phyloP scores from a whole-genome alignment of 1,140 invertebrate species.

The Chlorops oryzae region DNA sequence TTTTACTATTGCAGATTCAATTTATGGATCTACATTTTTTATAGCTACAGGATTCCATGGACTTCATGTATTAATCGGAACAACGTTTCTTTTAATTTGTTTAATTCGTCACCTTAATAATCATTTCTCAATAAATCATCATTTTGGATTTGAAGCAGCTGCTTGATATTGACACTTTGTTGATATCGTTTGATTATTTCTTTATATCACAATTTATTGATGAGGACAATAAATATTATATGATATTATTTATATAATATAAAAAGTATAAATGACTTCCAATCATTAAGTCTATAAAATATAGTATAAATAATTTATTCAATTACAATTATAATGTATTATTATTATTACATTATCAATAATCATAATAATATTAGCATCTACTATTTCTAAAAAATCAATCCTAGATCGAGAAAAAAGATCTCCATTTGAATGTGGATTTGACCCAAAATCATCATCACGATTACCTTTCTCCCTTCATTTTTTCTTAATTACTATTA shows the following conservation, averaged over 20 bases:
- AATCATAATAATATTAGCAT: slow-evolving; percentile 50
- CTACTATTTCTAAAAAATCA: slow-evolving; percentile 53
- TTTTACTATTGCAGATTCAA: slow-evolving; percentile 57
- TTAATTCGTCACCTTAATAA: slow-evolving; percentile 50
- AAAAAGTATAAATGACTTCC: slow-evolving; percentile 62
- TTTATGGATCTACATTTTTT: slow-evolving; percentile 64
- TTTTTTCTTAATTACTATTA: slow-evolving; percentile 58
- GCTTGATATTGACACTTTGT: slow-evolving; percentile 72
- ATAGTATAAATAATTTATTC: slow-evolving; percentile 51
- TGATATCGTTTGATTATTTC: slow-evolving; percentile 66
- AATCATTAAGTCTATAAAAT: slow-evolving; percentile 60
- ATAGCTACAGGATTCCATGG: slow-evolving; percentile 68
- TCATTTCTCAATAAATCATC: slow-evolving; percentile 57
- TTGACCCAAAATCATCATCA: slow-evolving; percentile 52
- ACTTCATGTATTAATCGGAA: slow-evolving; percentile 64
- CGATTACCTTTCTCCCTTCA: slow-evolving; percentile 55
- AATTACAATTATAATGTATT: slow-evolving; percentile 43
- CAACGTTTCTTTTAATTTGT: slow-evolving; percentile 56
- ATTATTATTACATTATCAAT: slow-evolving; percentile 44
- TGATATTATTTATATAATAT: slow-evolving; percentile 59
- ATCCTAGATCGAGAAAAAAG: slow-evolving; percentile 54
- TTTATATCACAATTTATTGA: slow-evolving; percentile 63
- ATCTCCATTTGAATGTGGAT: slow-evolving; percentile 59
- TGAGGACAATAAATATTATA: slow-evolving; percentile 52
- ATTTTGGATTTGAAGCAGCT: slow-evolving; percentile 64